Evolutionary conservation across 2,797 vertebrate genomes (phyloP).

Genomic region (Falco peregrinus): DNA sequence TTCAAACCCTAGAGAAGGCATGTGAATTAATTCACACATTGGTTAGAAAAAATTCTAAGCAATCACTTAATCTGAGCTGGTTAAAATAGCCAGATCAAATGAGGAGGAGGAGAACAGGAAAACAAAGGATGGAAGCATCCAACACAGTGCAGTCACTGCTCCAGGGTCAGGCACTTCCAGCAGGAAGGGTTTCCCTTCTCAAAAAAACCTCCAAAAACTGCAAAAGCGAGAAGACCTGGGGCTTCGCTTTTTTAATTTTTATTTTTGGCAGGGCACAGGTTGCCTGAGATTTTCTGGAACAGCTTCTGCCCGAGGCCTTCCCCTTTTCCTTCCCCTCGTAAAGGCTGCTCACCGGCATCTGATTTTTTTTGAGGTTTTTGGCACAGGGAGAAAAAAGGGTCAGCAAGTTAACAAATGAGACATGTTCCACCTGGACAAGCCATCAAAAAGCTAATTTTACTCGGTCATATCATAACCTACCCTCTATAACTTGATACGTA

Average conservation of each 20-base stretch:
- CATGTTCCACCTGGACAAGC: conserved; percentile 47
- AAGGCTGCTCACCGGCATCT: not conserved
- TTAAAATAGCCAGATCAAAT: not conserved
- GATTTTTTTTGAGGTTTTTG: not conserved
- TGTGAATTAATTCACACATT: not conserved
- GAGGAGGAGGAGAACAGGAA: not conserved
- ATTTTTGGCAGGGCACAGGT: not conserved
- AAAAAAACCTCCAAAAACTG: not conserved
- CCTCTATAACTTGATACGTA: not conserved
- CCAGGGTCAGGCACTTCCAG: not conserved
- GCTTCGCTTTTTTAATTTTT: not conserved
- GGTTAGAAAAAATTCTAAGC: not conserved
- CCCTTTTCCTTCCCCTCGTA: conserved; percentile 7
- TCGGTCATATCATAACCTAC: not conserved
- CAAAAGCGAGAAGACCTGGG: not conserved
- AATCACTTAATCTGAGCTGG: not conserved
- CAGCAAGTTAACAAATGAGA: conserved; percentile 66
- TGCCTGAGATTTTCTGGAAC: conserved; percentile 15
- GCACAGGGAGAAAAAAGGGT: not conserved
- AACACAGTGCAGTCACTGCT: not conserved
- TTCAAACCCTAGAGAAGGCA: not conserved
- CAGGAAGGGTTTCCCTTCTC: not conserved
- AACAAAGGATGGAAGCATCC: not conserved
- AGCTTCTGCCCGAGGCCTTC: not conserved
- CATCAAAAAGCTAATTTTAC: conserved; percentile 60